Evolutionary conservation across 2,888 invertebrate genomes (phyloP).

Genomic region (Spodoptera littoralis): DNA sequence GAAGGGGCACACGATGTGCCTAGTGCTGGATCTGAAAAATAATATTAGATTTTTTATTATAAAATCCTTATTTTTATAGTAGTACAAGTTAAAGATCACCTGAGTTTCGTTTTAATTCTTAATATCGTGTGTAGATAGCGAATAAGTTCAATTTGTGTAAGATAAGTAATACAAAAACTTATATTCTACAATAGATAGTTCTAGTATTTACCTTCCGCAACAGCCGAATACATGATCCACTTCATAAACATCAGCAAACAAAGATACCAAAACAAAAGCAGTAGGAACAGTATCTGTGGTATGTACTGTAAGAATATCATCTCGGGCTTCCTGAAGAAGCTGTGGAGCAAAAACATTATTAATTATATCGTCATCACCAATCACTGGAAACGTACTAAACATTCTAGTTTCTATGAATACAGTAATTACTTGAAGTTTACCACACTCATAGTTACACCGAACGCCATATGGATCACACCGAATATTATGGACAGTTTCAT

Average conservation of each 20-base stretch:
- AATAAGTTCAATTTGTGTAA: too few species aligned
- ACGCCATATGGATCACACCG: constrained; percentile 92
- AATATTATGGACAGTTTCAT: constrained; percentile 93
- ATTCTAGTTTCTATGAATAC: constrained; percentile 85
- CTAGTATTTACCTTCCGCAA: constrained; percentile 68
- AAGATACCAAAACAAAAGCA: constrained; percentile 91
- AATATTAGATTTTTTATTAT: neutral
- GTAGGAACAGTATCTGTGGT: constrained; percentile 91
- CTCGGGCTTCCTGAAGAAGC: constrained; percentile 83
- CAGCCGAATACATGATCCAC: constrained; percentile 90
- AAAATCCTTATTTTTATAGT: too few species aligned
- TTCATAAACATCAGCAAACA: constrained; percentile 91
- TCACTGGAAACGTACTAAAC: constrained; percentile 58
- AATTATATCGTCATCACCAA: constrained; percentile 29
- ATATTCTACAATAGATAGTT: neutral
- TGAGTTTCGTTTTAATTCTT: too few species aligned
- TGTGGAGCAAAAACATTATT: constrained; percentile 64
- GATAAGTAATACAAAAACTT: neutral
- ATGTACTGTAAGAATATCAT: constrained; percentile 90
- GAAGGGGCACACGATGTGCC: constrained; percentile 92
- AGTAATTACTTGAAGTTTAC: constrained; percentile 89
- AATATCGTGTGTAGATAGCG: too few species aligned
- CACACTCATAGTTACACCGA: constrained; percentile 91
- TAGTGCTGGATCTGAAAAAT: constrained; percentile 74
- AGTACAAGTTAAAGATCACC: too few species aligned